Base-by-base conservation (phyloP, 2,888 invertebrate species). In the Vanessa cardui region DNA sequence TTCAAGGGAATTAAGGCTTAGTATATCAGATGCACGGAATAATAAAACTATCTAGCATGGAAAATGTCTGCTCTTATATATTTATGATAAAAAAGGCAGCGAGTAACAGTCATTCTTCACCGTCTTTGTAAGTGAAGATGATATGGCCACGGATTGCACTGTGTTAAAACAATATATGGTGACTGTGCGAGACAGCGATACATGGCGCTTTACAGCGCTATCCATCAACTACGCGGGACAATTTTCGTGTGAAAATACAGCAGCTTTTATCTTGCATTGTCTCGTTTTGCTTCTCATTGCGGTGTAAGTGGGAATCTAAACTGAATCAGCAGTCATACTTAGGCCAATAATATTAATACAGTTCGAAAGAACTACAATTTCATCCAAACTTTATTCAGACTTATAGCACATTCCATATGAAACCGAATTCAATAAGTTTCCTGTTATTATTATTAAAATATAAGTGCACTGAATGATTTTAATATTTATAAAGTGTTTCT, bases 91-190 rank as follows among this genome's bases (percentile, higher is more conserved):
- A 50, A 31, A 54, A 31, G 26, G 26, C 31, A 6, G 31, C 31
- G 9, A 18, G 18, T 56, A 39, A 56, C 33, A 52, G 16, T 52
- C n/a, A 39, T 56, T 56, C 12, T 56, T 56, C 39, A 39, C 18
- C 39, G 33, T 50, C 31, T 16, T 8, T 18, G 2, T 44, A 26
- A 50, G 44, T 44, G 50, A 9, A 5, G 45, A 45, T 59, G 26
- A 56, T 56, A 56, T 50, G 44, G 18, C 50, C 18, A 9, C 15
- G 31, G 64, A 44, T 60, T 31, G 58, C 15, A 50, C 44, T 65
- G 50, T 60, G 52, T 52, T 65, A 60, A 46, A 60, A 65, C 65
- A 60, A 54, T 60, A 60, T 45, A 65, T 50, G 60, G 52, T 45
- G 59, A 52, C 60, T 60, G 60, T 46, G 45, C 45, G 15, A 65